Evolutionary conservation across 1,140 invertebrate genomes (phyloP).

Genomic region (Ips nitidus): DNA sequence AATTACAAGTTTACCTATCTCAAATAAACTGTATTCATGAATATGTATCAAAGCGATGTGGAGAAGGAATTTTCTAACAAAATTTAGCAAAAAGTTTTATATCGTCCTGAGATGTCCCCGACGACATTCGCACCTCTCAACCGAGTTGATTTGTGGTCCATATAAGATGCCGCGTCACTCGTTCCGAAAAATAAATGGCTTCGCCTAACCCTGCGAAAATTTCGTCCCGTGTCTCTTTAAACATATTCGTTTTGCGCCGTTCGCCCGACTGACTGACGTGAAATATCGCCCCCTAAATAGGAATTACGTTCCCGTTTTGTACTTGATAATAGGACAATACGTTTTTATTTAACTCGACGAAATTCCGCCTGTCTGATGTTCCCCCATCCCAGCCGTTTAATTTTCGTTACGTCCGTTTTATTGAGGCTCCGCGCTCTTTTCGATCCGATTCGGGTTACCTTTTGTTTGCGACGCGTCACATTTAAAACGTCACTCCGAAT

Average conservation of each 20-base stretch:
- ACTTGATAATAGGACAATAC: conserved; percentile 35
- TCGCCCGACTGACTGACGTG: conserved; percentile 25
- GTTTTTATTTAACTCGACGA: conserved; percentile 35
- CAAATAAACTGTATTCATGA: too few relatives aligned
- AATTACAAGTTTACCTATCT: too few relatives aligned
- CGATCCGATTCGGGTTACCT: too few relatives aligned
- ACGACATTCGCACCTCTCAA: conserved; percentile 5
- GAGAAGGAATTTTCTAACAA: too few relatives aligned
- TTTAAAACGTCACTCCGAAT: too few relatives aligned
- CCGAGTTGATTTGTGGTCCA: conserved; percentile 31
- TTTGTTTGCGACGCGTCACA: too few relatives aligned
- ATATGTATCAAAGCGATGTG: too few relatives aligned
- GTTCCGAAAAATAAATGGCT: conserved; percentile 28
- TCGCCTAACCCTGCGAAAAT: conserved; percentile 28
- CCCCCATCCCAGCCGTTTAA: conserved; percentile 16
- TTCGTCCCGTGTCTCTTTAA: conserved; percentile 26
- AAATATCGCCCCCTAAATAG: conserved; percentile 32
- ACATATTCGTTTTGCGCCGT: conserved; percentile 26
- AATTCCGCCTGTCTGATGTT: conserved; percentile 37
- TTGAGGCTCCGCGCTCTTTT: too few relatives aligned
- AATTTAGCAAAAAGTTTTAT: too few relatives aligned
- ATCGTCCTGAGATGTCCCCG: background rate
- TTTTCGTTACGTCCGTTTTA: too few relatives aligned
- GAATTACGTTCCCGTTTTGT: conserved; percentile 29
- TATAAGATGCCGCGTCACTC: conserved; percentile 25